Base-by-base conservation (phyloP, 2,888 invertebrate genomes). In the Clostera curtula region DNA sequence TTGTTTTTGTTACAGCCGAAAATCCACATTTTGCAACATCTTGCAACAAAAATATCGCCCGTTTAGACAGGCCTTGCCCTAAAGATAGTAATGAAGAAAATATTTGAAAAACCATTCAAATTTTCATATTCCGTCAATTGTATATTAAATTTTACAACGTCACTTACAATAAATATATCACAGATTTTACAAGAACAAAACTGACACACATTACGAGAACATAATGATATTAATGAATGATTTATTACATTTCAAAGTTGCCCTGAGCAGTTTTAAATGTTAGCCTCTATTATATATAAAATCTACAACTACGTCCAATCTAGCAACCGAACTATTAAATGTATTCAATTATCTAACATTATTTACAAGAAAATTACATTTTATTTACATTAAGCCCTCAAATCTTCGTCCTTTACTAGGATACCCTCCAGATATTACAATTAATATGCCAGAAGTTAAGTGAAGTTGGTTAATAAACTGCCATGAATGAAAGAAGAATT, bases 131-230 rank as follows among this genome's bases (percentile, higher is more conserved):
- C n/a, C n/a, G n/a, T n/a, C n/a, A n/a, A n/a, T n/a, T n/a, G n/a
- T 63, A 71, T 40, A 62, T 50, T 65, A 61, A 49, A 64, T 72
- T 76, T 62, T 79, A 77, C 75, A 80, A 61, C 36, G 42, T 52
- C 66, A 68, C 79, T 83, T 82, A 82, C 66, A 74, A 76, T 82
- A 83, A 79, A 82, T 83, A 82, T 83, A 83, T 83, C 83, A 83
- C 83, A 83, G 83, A 82, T 76, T 74, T 70, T 79, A 83, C 77
- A 80, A 74, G 70, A 77, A 66, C 50, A 43, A 59, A 71, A 61
- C 38, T 31, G 55, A 67, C 57, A 65, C 60, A 59, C 51, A 57
- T 32, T 40, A 48, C 35, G 39, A 32, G 27, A 38, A 40, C 26
- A 22, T 36, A 40, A 50, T n/a, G 44, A 34, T 29, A 27, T 53